Evolutionary conservation across 2,888 invertebrate species (phyloP).

Genomic region (Drosophila vallismaia): DNA sequence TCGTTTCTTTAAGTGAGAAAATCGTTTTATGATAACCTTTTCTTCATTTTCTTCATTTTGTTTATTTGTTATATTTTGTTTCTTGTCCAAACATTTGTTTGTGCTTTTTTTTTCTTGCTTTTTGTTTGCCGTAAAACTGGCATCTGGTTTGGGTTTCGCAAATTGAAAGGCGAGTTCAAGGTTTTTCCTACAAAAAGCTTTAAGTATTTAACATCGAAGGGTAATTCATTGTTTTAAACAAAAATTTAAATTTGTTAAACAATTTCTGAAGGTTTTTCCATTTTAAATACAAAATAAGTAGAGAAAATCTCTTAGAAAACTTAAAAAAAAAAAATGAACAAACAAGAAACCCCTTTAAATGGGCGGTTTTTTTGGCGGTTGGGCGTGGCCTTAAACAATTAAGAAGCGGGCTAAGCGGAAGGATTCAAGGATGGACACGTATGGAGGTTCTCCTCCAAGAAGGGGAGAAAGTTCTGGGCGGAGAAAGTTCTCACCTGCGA

Average conservation of each 20-base stretch:
- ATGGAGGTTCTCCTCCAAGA: slow-evolving; percentile 2
- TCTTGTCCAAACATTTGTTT: slow-evolving; percentile 11
- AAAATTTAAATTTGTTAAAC: no score
- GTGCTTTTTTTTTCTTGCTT: slow-evolving; percentile 3
- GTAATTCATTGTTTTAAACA: no score
- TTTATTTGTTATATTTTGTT: slow-evolving; percentile 29
- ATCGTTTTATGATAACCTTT: slow-evolving; percentile 77
- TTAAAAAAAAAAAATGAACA: background rate
- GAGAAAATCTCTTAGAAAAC: background rate
- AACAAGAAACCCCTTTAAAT: background rate
- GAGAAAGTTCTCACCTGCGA: slow-evolving; percentile 6
- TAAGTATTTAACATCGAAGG: background rate
- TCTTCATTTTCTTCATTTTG: background rate
- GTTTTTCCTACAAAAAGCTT: background rate
- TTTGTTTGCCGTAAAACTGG: slow-evolving; percentile 15
- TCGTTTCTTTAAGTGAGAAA: slow-evolving; percentile 62
- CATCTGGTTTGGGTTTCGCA: slow-evolving; percentile 51
- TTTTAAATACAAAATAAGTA: no score
- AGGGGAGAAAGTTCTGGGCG: background rate
- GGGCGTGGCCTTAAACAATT: slow-evolving; percentile 12
- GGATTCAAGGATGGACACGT: slow-evolving; percentile 57
- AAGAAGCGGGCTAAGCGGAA: slow-evolving; percentile 26
- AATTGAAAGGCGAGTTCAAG: slow-evolving; percentile 4
- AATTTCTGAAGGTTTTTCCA: no score
- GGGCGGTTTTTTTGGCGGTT: background rate